Evolutionary conservation across 2,113 vertebrate genomes (phyloP), one percentile per base, ranked within the genome.

Genomic region (Caloenas nicobarica): DNA sequence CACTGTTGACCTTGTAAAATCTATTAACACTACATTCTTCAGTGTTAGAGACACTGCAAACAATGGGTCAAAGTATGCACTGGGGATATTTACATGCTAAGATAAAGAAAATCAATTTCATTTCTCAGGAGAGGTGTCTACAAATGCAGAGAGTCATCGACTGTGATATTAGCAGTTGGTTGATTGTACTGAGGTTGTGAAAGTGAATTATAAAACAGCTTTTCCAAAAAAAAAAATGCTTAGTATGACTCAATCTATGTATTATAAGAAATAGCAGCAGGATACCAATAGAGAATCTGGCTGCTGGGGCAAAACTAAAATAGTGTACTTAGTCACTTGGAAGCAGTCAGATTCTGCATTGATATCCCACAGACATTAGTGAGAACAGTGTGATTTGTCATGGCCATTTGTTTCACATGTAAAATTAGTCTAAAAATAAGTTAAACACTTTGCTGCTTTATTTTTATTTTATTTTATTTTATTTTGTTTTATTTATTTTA

Each of bases 251-350:
- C 91, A 94, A 91, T 85, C 69, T 80, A 56, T 84, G 36, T 91
- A 97, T 95, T 95, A 90, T 61, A 93, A 72, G 72, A 95, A 95
- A 95, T 58, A 91, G 76, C 94, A 97, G 95, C 66, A 1, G 93
- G 95, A 90, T 81, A 95, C 50, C 92, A 93, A 62, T 69, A 91
- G 57, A 91, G 74, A 92, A 91, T 95, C 44, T 95, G 66, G 81
- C 91, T 95, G 89, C 91, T 92, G 78, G 81, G 81, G 53, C 81
- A 97, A 91, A 91, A 62, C 89, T 94, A 95, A 97, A 97, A 96
- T 89, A 92, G 93, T 80, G 62, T 76, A 95, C 91, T 97, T 95
- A 96, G 95, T 97, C 95, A 96, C 94, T 94, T 89, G 70, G 76
- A 87, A 94, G 91, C 81, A 95, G 93, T 92, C 87, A 82, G 62